Percentiles rank a stretch among this genome's conserved stretches.
These are phyloP conservation scores for Diglossa brunneiventris DNA, from an alignment of 2,113 vertebrate species.

Conservation along the genomic window DNA sequence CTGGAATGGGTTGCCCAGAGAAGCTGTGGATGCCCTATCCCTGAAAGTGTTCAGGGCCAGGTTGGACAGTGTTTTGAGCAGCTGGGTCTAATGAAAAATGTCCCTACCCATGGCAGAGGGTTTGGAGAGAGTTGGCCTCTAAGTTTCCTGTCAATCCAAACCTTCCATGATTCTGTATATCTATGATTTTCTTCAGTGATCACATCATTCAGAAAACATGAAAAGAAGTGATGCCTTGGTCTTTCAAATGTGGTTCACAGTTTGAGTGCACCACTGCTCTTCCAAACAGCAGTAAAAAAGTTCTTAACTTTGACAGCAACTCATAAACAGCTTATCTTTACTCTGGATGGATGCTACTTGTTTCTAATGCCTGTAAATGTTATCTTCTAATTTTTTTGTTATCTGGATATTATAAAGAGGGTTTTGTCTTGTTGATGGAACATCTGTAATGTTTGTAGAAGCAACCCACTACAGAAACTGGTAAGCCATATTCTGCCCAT, in stretches of 20 bases:
- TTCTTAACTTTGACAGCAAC: neutral
- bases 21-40: neutral
- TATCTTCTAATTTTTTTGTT: neutral
- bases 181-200: neutral
- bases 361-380: neutral
- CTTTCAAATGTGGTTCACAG: neutral
- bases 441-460: neutral
- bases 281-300: neutral
- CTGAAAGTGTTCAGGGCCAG: neutral
- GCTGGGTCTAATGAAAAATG: neutral
- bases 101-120: neutral
- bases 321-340: neutral
- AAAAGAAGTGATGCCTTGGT: neutral
- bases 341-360: neutral
- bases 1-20: neutral
- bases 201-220: neutral
- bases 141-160: neutral
- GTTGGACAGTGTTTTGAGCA: neutral
- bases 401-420: neutral
- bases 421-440: neutral
- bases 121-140: neutral
- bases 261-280: neutral
- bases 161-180: neutral
- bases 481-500: neutral
- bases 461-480: neutral